Evolutionary conservation across 1,140 invertebrate species (phyloP), one percentile per base, ranked within the genome.

Genomic region (Macrocentrus cingulum): DNA sequence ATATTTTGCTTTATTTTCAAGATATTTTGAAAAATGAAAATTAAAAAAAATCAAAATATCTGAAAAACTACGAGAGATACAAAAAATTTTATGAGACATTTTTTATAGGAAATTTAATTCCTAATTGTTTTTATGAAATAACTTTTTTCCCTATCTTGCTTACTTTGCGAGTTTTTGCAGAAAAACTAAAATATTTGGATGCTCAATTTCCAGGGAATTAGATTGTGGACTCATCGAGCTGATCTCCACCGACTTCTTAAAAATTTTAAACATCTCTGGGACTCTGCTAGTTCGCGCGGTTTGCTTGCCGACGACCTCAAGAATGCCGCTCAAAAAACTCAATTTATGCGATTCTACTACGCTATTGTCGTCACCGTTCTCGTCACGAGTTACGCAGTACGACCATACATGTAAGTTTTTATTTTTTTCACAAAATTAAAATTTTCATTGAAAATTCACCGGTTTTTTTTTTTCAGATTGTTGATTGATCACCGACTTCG

Each of bases 391-490:
- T 54, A 42, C 39, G 9, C 18, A 2, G 20, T 54, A 6, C 37
- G 39, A 25, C 52, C 52, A 15, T 54, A 42, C 22, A 42, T 54
- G 52, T 54, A n/a, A 53, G 36, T 36, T 39, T 39, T 39, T 39
- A 29, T 29, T 29, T 9, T 29, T 5, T 29, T 29, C 4, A 5
- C 4, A 5, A 29, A 29, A 29, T 4, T 29, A 29, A 13, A 39
- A 15, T 8, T 4, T 11, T 15, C 36, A n/a, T n/a, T n/a, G 13
- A 15, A n/a, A 15, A n/a, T 39, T 39, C 15, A 15, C 8, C 15
- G 15, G 4, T 11, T 39, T 39, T 39, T 39, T 39, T 39, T 8
- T 39, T 11, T 8, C 36, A 39, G 36, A 39, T 11, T 15, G 15
- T 11, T 39, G 15, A 8, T 39, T 15, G 8, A 39, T 39, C 13